Evolutionary conservation across 1,140 invertebrate species (phyloP).

Genomic region (Epicauta chinensis): DNA sequence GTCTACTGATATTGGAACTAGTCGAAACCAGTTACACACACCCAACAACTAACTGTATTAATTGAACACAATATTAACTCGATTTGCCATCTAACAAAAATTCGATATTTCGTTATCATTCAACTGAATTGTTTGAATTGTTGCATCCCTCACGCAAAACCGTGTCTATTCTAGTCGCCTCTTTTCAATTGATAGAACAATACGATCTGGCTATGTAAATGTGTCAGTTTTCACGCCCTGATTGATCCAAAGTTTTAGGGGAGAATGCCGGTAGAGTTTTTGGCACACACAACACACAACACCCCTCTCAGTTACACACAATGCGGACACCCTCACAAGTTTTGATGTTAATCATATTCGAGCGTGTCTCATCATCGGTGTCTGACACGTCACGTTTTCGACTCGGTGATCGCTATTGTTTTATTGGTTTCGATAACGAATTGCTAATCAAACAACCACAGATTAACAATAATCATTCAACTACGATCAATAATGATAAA

Average conservation of each 20-base stretch:
- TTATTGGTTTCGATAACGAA: constrained; percentile 2
- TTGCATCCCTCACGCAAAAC: no score
- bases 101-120: no score
- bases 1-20: no score
- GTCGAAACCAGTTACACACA: constrained; percentile 6
- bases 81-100: no score
- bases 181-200: no score
- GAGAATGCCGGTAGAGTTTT: constrained; percentile 4
- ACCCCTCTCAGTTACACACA: constrained; percentile 25
- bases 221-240: constrained; percentile 42
- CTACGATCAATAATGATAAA: no score
- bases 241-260: constrained; percentile 32
- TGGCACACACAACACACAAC: constrained; percentile 11
- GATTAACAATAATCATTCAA: constrained; percentile 10
- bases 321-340: constrained; percentile 16
- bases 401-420: constrained; percentile 19
- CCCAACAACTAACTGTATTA: constrained; percentile 1
- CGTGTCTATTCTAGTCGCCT: no score
- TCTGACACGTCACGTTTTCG: constrained; percentile 17
- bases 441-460: constrained; percentile 19
- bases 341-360: constrained; percentile 25
- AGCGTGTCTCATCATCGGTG: constrained; percentile 17
- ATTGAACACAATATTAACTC: no score
- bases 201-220: constrained; percentile 33
- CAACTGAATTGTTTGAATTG: no score